Base-by-base conservation (phyloP, 2,113 vertebrate species). In the Nettapus auritus region DNA sequence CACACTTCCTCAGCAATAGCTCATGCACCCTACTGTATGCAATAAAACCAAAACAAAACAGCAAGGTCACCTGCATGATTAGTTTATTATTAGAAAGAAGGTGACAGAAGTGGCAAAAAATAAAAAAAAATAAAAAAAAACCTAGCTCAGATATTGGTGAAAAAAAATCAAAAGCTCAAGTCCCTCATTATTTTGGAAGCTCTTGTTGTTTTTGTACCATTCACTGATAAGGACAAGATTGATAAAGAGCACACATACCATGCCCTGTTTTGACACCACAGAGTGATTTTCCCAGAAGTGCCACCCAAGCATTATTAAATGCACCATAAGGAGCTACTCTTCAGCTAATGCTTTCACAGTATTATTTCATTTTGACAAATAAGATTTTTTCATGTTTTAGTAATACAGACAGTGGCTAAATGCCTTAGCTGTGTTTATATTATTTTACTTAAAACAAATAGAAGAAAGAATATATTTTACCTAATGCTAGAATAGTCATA, bases 31-130 rank as follows among this genome's bases (percentile, higher is more conserved):
- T 85, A 77, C 96, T 82, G 74, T 5, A 69, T 1, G 4, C 85
- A 92, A 90, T 92, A 84, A 96, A 93, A 50, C 10, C 19, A 46
- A 48, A 48, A 11, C 9, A 50, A 96, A 40, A 8, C 57, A 89
- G 69, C 90, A 92, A 94, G 92, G 92, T 94, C 88, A 94, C 77
- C 88, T 66, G 74, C 40, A 63, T 87, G 96, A 92, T 95, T 96
- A 94, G 92, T 93, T 94, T 85, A 82, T 63, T 3, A 2, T 36
- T 78, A 18, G 62, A 86, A 95, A 82, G 62, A 84, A 73, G 31
- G 81, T 87, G 83, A 89, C 70, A 93, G 74, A 88, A 92, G 66
- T 44, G 82, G 44, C 77, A 67, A 89, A 96, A 74, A 36, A 33
- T 21, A 16, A 36, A 26, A n/a, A 59, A 21, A 59, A 38, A 18